Conservation (phyloP, 2,797 vertebrate genomes). For the Myotis pilosus region DNA sequence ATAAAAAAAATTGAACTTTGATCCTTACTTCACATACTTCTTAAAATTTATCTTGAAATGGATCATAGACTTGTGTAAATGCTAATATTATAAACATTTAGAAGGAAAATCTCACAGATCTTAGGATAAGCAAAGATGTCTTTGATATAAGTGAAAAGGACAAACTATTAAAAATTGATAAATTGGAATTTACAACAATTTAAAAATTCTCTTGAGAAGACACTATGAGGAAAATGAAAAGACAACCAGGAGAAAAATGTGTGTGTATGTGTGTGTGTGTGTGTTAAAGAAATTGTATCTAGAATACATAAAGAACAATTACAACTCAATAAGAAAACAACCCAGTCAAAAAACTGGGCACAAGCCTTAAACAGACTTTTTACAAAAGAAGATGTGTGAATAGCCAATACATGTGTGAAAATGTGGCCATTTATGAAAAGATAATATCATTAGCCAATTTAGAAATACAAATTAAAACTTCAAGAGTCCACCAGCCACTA, state of each 20-base stretch:
- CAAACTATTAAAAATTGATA: not conserved
- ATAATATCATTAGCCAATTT: not conserved
- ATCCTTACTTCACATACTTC: not conserved
- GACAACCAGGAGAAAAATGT: not conserved
- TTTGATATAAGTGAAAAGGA: not conserved
- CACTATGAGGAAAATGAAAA: not conserved
- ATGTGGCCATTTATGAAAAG: not conserved
- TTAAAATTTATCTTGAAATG: conserved; percentile 9
- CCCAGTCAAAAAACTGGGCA: not conserved
- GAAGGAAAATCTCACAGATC: not conserved
- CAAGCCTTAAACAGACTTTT: not conserved
- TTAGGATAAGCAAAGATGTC: not conserved
- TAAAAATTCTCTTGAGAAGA: not conserved
- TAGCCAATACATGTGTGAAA: not conserved
- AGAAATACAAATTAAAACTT: not conserved
- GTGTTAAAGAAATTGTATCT: not conserved
- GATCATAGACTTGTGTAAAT: not conserved
- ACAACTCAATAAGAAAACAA: not conserved
- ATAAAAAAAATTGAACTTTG: not conserved
- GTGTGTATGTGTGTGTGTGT: not conserved
- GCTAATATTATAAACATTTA: not conserved
- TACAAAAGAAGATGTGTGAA: not conserved
- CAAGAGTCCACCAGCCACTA: not conserved
- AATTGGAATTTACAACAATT: not conserved
- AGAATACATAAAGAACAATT: not conserved